Evolutionary conservation across 2,888 invertebrate species (phyloP).

Genomic region (Xanthorhoe designata): DNA sequence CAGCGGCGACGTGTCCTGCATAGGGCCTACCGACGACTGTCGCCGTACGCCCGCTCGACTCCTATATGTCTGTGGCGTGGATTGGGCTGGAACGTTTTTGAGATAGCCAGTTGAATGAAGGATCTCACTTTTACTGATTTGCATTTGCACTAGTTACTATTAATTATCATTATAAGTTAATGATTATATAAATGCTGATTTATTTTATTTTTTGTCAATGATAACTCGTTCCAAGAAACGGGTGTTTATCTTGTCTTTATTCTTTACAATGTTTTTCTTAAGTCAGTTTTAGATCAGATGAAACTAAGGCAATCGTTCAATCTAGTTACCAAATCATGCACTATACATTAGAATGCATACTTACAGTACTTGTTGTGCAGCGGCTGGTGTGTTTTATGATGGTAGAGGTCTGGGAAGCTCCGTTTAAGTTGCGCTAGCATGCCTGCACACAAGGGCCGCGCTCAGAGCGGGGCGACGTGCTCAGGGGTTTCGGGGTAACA

Average conservation of each 20-base stretch:
- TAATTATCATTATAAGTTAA: neutral
- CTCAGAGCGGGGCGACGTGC: conserved; percentile 77
- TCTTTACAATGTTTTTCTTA: conserved; percentile 12
- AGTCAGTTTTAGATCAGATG: conserved; percentile 5
- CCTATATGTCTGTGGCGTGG: conserved; percentile 86
- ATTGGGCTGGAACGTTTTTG: conserved; percentile 83
- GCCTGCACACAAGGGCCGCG: conserved; percentile 89
- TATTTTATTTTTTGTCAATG: conserved; percentile 1
- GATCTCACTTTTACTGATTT: neutral
- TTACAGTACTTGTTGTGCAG: conserved; percentile 90
- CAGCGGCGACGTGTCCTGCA: conserved; percentile 83
- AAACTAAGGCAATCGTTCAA: conserved; percentile 34
- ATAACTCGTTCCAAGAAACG: neutral
- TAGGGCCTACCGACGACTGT: conserved; percentile 87
- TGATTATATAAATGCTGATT: conserved; percentile 2
- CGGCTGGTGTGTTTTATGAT: conserved; percentile 91
- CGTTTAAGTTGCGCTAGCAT: conserved; percentile 95
- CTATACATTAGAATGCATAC: conserved; percentile 73
- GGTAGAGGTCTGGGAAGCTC: conserved; percentile 94
- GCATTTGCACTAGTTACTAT: conserved; percentile 6
- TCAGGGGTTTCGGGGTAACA: conserved; percentile 59
- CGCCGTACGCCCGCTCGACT: conserved; percentile 86
- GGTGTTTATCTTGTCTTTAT: neutral
- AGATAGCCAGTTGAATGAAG: conserved; percentile 3
- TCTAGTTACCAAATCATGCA: conserved; percentile 61